Conservation (phyloP, 2,113 vertebrate species). For the Nymphicus hollandicus region DNA sequence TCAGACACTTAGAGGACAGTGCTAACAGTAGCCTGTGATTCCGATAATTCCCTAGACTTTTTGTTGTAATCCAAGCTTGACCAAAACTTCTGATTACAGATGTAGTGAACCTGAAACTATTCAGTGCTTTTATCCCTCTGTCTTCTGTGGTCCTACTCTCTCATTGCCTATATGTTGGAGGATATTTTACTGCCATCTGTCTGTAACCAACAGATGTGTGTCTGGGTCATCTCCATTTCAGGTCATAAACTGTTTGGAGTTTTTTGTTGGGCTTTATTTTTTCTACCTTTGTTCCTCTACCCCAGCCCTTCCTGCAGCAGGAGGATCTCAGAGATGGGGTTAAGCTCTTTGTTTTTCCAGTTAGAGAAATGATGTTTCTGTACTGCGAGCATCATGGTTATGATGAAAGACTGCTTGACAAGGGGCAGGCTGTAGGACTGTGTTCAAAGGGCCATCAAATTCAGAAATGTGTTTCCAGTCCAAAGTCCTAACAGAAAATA, state of each 20-base stretch:
- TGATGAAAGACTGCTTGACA: not conserved
- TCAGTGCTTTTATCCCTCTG: not conserved
- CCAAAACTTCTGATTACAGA: not conserved
- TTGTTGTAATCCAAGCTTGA: not conserved
- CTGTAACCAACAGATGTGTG: not conserved
- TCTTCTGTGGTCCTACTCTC: not conserved
- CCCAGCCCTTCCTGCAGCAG: not conserved
- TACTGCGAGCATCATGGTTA: not conserved
- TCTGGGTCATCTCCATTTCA: not conserved
- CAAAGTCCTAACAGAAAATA: not conserved
- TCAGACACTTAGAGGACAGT: not conserved
- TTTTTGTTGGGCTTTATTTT: fast-evolving
- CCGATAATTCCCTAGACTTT: not conserved
- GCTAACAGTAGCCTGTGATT: not conserved
- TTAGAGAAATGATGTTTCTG: not conserved
- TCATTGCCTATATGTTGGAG: not conserved
- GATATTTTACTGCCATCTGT: not conserved
- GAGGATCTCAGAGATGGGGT: not conserved
- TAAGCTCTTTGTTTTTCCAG: not conserved
- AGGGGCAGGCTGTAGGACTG: not conserved
- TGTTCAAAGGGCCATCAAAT: not conserved
- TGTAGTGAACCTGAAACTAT: not conserved
- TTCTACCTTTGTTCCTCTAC: not conserved
- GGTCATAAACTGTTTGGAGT: not conserved
- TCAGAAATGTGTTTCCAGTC: not conserved